phyloP scores from a whole-genome alignment of 2,113 vertebrate genomes.

The Campylomormyrus tamandua region DNA sequence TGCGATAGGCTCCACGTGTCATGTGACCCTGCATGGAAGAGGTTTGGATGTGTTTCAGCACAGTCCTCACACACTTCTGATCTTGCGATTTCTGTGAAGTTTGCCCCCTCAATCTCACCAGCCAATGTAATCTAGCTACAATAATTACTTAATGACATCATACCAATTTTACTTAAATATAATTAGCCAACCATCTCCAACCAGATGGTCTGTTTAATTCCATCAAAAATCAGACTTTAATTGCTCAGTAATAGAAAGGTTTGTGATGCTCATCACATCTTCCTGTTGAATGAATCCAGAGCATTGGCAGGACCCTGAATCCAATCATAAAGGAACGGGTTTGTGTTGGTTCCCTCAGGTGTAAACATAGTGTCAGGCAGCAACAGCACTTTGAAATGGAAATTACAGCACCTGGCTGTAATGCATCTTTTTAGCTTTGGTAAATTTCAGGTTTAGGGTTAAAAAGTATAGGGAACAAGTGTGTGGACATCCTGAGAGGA shows the following conservation, averaged over 20 bases:
- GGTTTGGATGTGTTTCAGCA: background rate
- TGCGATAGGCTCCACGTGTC: background rate
- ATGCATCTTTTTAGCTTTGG: background rate
- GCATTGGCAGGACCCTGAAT: background rate
- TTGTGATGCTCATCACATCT: background rate
- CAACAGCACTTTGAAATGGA: background rate
- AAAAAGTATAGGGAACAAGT: background rate
- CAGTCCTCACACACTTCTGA: background rate
- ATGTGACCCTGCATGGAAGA: background rate
- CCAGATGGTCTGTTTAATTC: constrained; percentile 5
- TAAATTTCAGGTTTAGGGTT: background rate
- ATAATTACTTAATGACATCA: background rate
- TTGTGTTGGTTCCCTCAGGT: background rate
- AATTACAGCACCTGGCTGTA: background rate
- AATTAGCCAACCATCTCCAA: background rate
- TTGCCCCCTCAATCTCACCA: background rate
- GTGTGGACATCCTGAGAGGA: background rate
- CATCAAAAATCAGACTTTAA: background rate
- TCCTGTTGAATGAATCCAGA: background rate
- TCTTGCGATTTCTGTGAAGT: background rate
- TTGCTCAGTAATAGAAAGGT: background rate
- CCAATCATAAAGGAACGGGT: background rate
- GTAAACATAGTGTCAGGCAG: background rate
- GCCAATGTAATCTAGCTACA: background rate
- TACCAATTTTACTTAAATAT: background rate